phyloP scores from a whole-genome alignment of 1,140 invertebrate genomes.

The Lamellibrachia luymesi region DNA sequence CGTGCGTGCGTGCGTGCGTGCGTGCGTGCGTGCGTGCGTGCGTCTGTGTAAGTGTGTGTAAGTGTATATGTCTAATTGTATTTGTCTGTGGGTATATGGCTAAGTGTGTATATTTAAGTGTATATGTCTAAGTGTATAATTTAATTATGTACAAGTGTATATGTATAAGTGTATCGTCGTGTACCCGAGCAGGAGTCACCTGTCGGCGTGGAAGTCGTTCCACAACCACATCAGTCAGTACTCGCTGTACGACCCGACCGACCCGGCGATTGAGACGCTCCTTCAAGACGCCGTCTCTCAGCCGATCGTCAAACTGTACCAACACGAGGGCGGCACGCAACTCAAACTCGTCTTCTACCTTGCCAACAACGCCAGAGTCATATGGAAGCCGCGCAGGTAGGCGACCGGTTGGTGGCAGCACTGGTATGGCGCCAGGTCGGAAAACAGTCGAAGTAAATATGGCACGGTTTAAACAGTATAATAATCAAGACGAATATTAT shows the following conservation, averaged over 20 bases:
- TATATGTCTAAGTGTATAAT: not conserved
- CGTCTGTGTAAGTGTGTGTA: too few species aligned
- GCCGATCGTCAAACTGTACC: constrained; percentile 68
- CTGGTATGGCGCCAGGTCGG: not conserved
- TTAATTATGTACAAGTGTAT: not conserved
- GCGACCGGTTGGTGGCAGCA: not conserved
- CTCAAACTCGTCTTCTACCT: constrained; percentile 94
- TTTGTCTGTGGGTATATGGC: too few species aligned
- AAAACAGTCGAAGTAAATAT: too few species aligned
- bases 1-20: too few species aligned
- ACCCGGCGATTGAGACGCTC: constrained; percentile 37
- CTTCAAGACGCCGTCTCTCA: constrained; percentile 67
- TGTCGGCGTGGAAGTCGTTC: constrained; percentile 69
- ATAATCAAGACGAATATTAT: too few species aligned
- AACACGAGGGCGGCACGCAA: constrained; percentile 94
- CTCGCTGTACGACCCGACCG: constrained; percentile 75
- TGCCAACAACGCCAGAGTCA: constrained; percentile 82
- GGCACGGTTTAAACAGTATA: too few species aligned
- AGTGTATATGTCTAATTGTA: too few species aligned
- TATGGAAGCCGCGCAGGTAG: constrained; percentile 99
- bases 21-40: too few species aligned
- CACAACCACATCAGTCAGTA: constrained; percentile 83
- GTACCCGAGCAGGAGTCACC: not conserved
- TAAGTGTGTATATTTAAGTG: too few species aligned
- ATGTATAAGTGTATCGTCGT: not conserved